phyloP scores from a whole-genome alignment of 2,113 vertebrate genomes.

The Isurus oxyrinchus region DNA sequence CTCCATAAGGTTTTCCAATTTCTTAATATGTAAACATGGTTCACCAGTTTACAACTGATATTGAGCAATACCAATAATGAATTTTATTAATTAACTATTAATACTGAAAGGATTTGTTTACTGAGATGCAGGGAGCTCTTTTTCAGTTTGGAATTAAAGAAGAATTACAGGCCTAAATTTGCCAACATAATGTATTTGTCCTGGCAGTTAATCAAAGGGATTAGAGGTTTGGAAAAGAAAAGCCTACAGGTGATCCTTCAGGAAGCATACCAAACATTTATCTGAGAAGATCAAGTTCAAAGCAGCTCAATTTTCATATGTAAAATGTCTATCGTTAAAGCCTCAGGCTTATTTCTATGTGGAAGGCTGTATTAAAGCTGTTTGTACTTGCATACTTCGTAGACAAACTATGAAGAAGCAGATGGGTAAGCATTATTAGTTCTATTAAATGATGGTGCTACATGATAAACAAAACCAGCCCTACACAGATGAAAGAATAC shows the following conservation, averaged over 20 bases:
- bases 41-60: not conserved
- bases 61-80: conserved; percentile 40
- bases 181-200: conserved; percentile 83
- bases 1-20: not conserved
- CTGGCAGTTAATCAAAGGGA: conserved; percentile 99
- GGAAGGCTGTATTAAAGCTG: conserved; percentile 76
- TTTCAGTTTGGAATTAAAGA: conserved; percentile 77
- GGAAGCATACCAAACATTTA: conserved; percentile 98
- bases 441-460: conserved; percentile 52
- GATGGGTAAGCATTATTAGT: conserved; percentile 52
- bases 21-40: not conserved
- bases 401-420: conserved; percentile 56
- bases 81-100: conserved; percentile 63
- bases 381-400: conserved; percentile 77
- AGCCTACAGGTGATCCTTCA: conserved; percentile 97
- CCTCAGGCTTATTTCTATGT: conserved; percentile 79
- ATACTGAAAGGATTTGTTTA: conserved; percentile 60
- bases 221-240: conserved; percentile 85
- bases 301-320: conserved; percentile 96
- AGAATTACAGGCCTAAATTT: conserved; percentile 73
- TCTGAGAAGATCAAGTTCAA: conserved; percentile 98
- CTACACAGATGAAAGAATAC: conserved; percentile 53
- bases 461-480: conserved; percentile 60
- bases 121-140: conserved; percentile 62
- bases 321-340: conserved; percentile 84